Evolutionary conservation across 2,888 invertebrate species (phyloP).

Genomic region (Dicyrtoma fusca): DNA sequence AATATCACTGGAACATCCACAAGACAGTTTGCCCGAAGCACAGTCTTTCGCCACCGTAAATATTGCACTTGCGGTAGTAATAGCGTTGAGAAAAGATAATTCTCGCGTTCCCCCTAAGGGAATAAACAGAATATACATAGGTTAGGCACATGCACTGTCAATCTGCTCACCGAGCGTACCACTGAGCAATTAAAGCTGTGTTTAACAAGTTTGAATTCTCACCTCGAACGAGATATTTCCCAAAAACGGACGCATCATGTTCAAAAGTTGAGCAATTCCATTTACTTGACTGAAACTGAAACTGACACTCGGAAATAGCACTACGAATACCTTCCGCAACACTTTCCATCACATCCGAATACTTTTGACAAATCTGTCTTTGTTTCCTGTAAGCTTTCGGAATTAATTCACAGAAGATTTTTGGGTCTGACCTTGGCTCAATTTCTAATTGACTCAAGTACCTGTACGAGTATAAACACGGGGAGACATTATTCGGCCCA

Average conservation of each 20-base stretch:
- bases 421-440: conserved; percentile 37
- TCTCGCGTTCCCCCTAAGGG: conserved; percentile 50
- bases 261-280: conserved; percentile 55
- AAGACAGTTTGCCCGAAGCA: conserved; percentile 49
- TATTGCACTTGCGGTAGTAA: conserved; percentile 53
- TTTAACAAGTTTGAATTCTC: not conserved
- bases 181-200: too few species aligned
- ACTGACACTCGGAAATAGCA: conserved; percentile 52
- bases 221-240: conserved; percentile 54
- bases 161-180: too few species aligned
- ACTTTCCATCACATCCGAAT: conserved; percentile 41
- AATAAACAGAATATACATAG: conserved; percentile 11
- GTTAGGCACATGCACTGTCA: too few species aligned
- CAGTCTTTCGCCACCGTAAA: conserved; percentile 50
- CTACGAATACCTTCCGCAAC: conserved; percentile 46
- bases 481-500: conserved; percentile 11
- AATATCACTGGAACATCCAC: conserved; percentile 47
- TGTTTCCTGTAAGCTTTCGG: conserved; percentile 48
- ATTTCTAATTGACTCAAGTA: conserved; percentile 52
- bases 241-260: conserved; percentile 52
- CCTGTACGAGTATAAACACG: conserved; percentile 38
- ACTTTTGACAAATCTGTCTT: conserved; percentile 46
- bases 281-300: conserved; percentile 50
- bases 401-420: conserved; percentile 46
- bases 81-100: conserved; percentile 51